Conservation (phyloP, 1,140 invertebrate genomes). For the Pseudobourletiella spinata region DNA sequence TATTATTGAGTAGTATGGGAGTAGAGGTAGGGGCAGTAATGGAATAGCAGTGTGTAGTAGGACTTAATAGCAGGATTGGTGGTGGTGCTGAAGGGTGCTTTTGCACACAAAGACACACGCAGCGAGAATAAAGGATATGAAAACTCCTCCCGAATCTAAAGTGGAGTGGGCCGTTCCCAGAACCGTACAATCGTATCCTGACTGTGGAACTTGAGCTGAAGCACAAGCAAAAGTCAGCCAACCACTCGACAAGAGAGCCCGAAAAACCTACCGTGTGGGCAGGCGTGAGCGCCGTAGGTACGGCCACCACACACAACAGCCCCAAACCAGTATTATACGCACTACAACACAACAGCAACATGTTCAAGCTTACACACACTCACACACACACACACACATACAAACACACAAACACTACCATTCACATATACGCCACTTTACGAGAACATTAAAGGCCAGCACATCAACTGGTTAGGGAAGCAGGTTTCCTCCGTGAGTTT, state of each 20-base stretch:
- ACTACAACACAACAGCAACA: neutral
- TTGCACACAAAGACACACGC: neutral
- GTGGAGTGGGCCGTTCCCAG: constrained; percentile 24
- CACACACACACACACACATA: neutral
- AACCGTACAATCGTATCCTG: constrained; percentile 23
- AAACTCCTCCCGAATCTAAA: constrained; percentile 30
- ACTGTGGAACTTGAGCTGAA: constrained; percentile 26
- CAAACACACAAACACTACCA: too few species aligned
- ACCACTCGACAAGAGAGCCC: constrained; percentile 21
- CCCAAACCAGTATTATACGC: too few species aligned
- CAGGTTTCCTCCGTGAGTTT: too few species aligned
- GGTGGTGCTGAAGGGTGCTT: constrained; percentile 18
- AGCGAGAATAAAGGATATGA: constrained; percentile 25
- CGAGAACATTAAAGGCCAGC: too few species aligned
- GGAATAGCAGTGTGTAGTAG: constrained; percentile 11
- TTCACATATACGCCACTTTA: too few species aligned
- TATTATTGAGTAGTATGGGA: neutral
- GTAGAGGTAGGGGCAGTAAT: neutral
- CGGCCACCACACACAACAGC: neutral
- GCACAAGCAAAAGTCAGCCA: constrained; percentile 30
- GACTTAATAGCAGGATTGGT: too few species aligned
- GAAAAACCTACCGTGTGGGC: constrained; percentile 30
- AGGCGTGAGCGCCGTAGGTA: constrained; percentile 10
- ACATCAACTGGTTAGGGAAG: too few species aligned
- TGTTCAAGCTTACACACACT: neutral